Evolutionary conservation across 2,888 invertebrate genomes (phyloP).

Genomic region (Acanthosepion esculentum): DNA sequence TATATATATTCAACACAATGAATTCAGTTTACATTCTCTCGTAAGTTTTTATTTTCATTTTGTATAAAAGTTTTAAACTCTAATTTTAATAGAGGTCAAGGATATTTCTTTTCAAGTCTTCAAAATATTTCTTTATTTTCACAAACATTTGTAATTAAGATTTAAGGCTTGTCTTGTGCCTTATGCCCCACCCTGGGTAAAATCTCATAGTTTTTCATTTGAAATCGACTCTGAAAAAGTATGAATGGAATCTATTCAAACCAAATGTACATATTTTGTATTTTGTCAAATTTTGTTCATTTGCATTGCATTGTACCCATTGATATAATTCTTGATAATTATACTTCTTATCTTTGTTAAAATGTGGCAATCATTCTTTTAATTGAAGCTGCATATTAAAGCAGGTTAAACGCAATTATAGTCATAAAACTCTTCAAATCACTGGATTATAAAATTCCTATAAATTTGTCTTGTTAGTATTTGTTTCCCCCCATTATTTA

Average conservation of each 20-base stretch:
- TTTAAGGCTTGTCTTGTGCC: too few species aligned
- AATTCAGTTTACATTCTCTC: too few species aligned
- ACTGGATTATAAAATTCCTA: not conserved
- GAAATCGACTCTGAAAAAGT: not conserved
- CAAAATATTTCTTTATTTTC: too few species aligned
- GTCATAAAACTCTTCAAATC: not conserved
- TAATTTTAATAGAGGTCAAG: too few species aligned
- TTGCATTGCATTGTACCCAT: not conserved
- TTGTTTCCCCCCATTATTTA: not conserved
- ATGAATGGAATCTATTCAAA: not conserved
- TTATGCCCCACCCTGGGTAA: not conserved
- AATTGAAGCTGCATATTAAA: not conserved
- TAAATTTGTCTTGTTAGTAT: not conserved
- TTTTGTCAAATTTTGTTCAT: not conserved
- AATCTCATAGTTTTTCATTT: not conserved
- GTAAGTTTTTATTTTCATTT: too few species aligned
- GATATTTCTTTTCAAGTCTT: too few species aligned
- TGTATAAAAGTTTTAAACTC: too few species aligned
- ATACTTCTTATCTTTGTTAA: not conserved
- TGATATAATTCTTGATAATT: not conserved
- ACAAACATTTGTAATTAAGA: too few species aligned
- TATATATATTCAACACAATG: too few species aligned
- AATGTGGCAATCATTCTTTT: not conserved
- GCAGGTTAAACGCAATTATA: not conserved
- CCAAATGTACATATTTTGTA: not conserved